Conservation (phyloP, 53 echinoderm and acorn worm species). For the Hippasteria phrygiana region DNA sequence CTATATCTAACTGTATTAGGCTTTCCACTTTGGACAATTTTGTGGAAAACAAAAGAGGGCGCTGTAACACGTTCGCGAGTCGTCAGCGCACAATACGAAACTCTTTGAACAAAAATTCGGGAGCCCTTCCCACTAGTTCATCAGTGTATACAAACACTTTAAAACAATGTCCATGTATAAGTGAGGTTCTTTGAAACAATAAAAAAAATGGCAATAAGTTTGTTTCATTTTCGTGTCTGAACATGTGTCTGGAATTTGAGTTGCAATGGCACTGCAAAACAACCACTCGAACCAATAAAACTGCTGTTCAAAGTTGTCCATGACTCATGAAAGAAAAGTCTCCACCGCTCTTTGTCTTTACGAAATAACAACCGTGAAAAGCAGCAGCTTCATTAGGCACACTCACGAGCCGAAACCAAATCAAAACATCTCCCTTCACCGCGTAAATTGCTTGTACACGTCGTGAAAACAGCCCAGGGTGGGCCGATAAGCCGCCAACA, state of each 20-base stretch:
- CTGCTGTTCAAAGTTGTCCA: background rate
- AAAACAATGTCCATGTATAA: too few species aligned
- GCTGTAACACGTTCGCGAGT: background rate
- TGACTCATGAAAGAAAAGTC: conserved; percentile 25
- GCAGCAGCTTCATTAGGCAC: conserved; percentile 59
- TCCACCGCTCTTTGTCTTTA: conserved; percentile 33
- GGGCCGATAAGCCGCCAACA: conserved; percentile 60
- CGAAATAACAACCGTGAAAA: conserved; percentile 14
- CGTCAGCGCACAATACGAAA: background rate
- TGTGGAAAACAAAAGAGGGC: conserved; percentile 6
- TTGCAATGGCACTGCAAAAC: too few species aligned
- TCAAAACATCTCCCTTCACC: conserved; percentile 63
- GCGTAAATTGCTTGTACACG: conserved; percentile 69
- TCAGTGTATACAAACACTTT: too few species aligned
- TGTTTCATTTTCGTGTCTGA: too few species aligned
- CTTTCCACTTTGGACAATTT: too few species aligned
- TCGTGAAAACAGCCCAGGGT: conserved; percentile 68
- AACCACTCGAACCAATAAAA: too few species aligned
- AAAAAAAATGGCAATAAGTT: too few species aligned
- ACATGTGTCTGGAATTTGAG: too few species aligned
- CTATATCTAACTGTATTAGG: too few species aligned
- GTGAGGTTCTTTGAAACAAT: too few species aligned
- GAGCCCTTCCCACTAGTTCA: too few species aligned
- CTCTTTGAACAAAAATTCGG: too few species aligned
- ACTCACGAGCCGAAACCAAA: conserved; percentile 48